Evolutionary conservation across 2,888 invertebrate genomes (phyloP).

Genomic region (Acholoe squamosa): DNA sequence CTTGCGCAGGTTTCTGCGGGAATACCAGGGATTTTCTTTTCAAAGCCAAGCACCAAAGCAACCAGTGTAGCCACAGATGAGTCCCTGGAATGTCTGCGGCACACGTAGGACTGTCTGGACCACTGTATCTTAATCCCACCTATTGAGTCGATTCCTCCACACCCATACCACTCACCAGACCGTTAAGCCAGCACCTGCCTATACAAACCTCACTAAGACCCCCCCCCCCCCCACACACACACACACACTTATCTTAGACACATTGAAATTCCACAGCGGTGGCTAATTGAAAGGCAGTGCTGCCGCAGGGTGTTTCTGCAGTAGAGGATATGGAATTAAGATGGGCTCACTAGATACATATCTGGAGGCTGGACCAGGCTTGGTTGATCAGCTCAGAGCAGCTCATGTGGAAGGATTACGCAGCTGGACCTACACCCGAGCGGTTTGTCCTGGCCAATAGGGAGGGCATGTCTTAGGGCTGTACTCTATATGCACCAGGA

Average conservation of each 20-base stretch:
- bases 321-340: neutral
- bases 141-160: neutral
- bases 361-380: neutral
- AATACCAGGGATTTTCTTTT: too few relatives aligned
- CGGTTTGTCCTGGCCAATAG: neutral
- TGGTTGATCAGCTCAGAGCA: neutral
- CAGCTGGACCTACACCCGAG: neutral
- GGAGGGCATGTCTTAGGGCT: neutral
- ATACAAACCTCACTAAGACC: neutral
- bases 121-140: conserved; percentile 6
- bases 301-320: neutral
- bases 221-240: neutral
- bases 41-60: too few relatives aligned
- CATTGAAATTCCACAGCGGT: neutral
- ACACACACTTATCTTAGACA: neutral
- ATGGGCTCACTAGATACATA: neutral
- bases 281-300: conserved; percentile 1
- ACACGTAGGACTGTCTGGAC: too few relatives aligned
- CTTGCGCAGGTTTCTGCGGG: too few relatives aligned
- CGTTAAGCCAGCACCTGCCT: neutral
- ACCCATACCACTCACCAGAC: neutral
- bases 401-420: conserved; percentile 11
- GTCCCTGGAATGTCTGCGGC: too few relatives aligned
- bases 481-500: too few relatives aligned
- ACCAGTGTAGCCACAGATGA: too few relatives aligned